These are phyloP conservation scores for Choreutis nemorana DNA, from an alignment of 2,888 invertebrate genomes.

Conservation along the genomic window DNA sequence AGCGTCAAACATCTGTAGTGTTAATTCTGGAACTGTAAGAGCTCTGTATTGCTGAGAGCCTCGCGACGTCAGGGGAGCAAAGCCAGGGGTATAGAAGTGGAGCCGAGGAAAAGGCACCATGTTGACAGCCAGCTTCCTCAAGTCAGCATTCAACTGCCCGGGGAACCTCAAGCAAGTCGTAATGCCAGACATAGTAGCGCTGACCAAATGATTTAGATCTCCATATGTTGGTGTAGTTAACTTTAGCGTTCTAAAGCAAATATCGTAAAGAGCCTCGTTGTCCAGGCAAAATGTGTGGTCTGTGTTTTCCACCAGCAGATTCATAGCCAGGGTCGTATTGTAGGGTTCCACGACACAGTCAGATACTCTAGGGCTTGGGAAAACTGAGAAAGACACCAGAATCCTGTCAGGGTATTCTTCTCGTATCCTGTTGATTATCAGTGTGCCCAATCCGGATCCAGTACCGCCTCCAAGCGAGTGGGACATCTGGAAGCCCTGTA, in stretches of 20 bases:
- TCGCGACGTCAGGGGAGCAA: slow-evolving; percentile 77
- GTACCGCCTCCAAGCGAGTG: slow-evolving; percentile 72
- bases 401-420: slow-evolving; percentile 92
- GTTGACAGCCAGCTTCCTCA: slow-evolving; percentile 52
- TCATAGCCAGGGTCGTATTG: slow-evolving; percentile 85
- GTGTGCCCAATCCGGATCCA: slow-evolving; percentile 63
- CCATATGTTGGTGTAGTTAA: slow-evolving; percentile 80
- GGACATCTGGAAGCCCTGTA: slow-evolving; percentile 85
- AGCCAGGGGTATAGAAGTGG: slow-evolving; percentile 67
- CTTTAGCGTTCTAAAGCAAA: slow-evolving; percentile 80
- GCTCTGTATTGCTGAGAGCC: slow-evolving; percentile 90
- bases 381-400: slow-evolving; percentile 81
- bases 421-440: slow-evolving; percentile 84
- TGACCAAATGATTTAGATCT: slow-evolving; percentile 84
- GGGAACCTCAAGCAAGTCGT: slow-evolving; percentile 79
- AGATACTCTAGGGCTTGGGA: slow-evolving; percentile 85
- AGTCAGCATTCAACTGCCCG: slow-evolving; percentile 53
- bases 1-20: slow-evolving; percentile 69
- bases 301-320: slow-evolving; percentile 82
- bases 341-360: slow-evolving; percentile 72
- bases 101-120: slow-evolving; percentile 72
- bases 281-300: slow-evolving; percentile 75
- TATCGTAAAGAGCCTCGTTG: slow-evolving; percentile 76
- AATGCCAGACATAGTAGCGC: slow-evolving; percentile 86
- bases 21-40: slow-evolving; percentile 89